phyloP scores from a whole-genome alignment of 2,888 invertebrate genomes.

The Chorisops tibialis region DNA sequence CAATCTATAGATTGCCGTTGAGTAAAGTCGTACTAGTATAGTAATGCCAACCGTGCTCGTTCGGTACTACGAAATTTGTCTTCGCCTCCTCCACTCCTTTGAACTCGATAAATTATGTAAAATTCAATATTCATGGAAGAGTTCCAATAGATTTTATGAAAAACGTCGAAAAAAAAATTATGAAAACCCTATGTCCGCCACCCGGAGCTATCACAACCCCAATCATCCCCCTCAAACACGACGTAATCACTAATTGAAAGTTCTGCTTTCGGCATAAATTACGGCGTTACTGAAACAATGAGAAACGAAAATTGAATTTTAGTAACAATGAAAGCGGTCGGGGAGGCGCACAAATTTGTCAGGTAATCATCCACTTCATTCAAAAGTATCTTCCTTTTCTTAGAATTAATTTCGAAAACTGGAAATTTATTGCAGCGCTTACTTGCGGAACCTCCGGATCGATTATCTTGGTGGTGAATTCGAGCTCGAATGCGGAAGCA shows the following conservation, averaged over 20 bases:
- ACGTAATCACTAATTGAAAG: neutral
- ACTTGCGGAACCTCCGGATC: too few relatives aligned
- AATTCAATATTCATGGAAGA: constrained; percentile 1
- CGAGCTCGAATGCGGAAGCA: too few relatives aligned
- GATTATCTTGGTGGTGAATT: too few relatives aligned
- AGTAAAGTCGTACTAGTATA: too few relatives aligned
- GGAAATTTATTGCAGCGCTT: too few relatives aligned
- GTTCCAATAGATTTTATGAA: neutral
- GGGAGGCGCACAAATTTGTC: too few relatives aligned
- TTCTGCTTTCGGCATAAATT: neutral
- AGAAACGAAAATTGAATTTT: neutral
- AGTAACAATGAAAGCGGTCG: neutral
- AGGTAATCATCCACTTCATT: too few relatives aligned
- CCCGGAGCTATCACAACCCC: too few relatives aligned
- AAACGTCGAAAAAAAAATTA: neutral
- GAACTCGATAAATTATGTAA: neutral
- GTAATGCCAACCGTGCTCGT: neutral
- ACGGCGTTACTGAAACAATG: neutral
- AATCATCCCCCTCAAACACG: neutral
- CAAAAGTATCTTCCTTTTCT: too few relatives aligned
- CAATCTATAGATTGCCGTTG: too few relatives aligned
- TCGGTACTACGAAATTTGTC: neutral
- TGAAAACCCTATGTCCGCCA: neutral
- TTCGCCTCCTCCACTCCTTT: neutral
- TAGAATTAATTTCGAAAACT: too few relatives aligned